A percentile compares a stretch with the other conserved stretches of the same genome.
Evolutionary conservation across 2,888 invertebrate genomes (phyloP).

Genomic region (Marasmarcha lunaedactyla): DNA sequence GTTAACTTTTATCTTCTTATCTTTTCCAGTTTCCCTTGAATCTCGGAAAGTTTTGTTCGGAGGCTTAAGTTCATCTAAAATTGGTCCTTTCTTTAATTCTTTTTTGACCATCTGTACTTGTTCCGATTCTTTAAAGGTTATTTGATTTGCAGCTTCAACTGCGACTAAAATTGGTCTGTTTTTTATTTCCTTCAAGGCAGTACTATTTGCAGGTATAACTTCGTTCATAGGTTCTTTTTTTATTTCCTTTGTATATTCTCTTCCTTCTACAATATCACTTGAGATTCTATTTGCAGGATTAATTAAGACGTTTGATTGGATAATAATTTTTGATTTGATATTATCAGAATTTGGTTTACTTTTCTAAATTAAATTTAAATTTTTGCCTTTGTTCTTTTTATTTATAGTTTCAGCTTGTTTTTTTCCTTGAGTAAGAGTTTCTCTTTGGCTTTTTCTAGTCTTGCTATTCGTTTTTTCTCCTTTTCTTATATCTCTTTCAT

Average conservation of each 20-base stretch:
- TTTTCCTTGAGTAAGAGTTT: constrained; percentile 14
- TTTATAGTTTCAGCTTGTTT: constrained; percentile 15
- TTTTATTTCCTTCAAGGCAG: constrained; percentile 17
- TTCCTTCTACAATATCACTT: constrained; percentile 14
- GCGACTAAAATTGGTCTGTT: constrained; percentile 17
- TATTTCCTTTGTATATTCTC: constrained; percentile 14
- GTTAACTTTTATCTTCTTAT: constrained; percentile 13
- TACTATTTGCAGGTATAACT: constrained; percentile 18
- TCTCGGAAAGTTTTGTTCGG: constrained; percentile 14
- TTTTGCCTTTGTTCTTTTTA: constrained; percentile 16
- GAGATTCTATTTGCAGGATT: constrained; percentile 15
- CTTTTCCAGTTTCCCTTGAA: constrained; percentile 15
- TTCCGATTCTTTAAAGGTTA: constrained; percentile 12
- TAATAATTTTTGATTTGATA: constrained; percentile 15
- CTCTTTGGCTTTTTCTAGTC: constrained; percentile 16
- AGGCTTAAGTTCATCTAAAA: constrained; percentile 16
- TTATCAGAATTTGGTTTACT: constrained; percentile 15
- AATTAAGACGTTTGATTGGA: constrained; percentile 16
- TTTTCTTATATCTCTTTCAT: constrained; percentile 16
- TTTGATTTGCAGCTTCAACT: constrained; percentile 5
- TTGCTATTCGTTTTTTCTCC: constrained; percentile 15
- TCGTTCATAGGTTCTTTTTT: constrained; percentile 15
- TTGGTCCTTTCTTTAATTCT: constrained; percentile 9
- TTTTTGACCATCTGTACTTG: constrained; percentile 14
- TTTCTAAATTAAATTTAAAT: constrained; percentile 14